phyloP scores from a whole-genome alignment of 2,113 vertebrate species.

The Acinonyx jubatus region DNA sequence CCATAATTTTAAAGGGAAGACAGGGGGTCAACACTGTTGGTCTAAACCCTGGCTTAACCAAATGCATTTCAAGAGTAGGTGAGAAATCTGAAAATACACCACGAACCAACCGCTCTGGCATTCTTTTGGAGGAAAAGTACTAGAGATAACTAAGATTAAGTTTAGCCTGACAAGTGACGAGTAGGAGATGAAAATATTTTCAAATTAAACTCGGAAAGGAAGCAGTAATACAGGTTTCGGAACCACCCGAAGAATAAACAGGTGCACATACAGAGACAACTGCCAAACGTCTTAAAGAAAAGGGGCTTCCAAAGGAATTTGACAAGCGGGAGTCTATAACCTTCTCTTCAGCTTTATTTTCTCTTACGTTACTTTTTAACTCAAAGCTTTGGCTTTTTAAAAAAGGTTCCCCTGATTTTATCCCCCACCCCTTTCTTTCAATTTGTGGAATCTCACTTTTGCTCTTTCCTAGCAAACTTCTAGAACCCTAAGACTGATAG shows the following conservation, averaged over 20 bases:
- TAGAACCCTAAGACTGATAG: not conserved
- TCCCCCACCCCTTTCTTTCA: not conserved
- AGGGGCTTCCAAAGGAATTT: not conserved
- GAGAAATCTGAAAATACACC: constrained; percentile 39
- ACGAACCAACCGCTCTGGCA: not conserved
- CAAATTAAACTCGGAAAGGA: constrained; percentile 19
- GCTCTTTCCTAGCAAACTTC: not conserved
- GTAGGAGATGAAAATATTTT: constrained; percentile 6
- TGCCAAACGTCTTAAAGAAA: not conserved
- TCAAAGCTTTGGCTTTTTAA: not conserved
- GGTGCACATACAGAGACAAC: not conserved
- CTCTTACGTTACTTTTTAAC: constrained; percentile 13
- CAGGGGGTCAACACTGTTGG: not conserved
- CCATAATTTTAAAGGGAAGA: constrained; percentile 18
- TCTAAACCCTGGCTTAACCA: not conserved
- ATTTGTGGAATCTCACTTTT: not conserved
- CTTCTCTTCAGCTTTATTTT: not conserved
- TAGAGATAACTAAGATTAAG: constrained; percentile 43
- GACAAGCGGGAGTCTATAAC: not conserved
- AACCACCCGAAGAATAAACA: not conserved
- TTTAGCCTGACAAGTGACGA: constrained; percentile 5
- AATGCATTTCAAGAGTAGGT: not conserved
- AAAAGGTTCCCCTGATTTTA: not conserved
- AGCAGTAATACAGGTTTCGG: not conserved
- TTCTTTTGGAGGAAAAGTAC: not conserved